Evolutionary conservation across 2,888 invertebrate genomes (phyloP).

Genomic region (Xestobium rufovillosum): DNA sequence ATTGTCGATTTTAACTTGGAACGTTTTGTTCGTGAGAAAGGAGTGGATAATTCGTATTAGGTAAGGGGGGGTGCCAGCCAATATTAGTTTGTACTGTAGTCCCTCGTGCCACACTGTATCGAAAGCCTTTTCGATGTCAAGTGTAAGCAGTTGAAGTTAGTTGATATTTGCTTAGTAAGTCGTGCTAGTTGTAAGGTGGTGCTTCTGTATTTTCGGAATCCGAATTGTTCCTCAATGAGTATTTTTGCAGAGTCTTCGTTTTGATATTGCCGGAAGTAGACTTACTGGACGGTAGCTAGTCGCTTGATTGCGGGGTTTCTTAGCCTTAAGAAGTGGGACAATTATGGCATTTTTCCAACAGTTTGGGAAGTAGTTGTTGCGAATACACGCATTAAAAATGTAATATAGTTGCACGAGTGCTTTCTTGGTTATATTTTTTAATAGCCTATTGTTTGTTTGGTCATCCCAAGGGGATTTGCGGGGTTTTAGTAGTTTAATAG

Average conservation of each 20-base stretch:
- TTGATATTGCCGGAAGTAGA: constrained; percentile 24
- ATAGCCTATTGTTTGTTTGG: constrained; percentile 8
- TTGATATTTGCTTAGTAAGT: constrained; percentile 21
- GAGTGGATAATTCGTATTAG: constrained; percentile 22
- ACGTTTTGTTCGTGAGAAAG: constrained; percentile 24
- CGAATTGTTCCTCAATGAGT: constrained; percentile 24
- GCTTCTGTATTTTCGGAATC: constrained; percentile 26
- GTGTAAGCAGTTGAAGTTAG: constrained; percentile 22
- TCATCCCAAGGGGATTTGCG: constrained; percentile 14
- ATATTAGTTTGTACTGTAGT: constrained; percentile 24
- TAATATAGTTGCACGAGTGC: constrained; percentile 5
- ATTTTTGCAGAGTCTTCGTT: constrained; percentile 14
- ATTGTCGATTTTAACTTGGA: constrained; percentile 23
- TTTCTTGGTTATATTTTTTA: constrained; percentile 9
- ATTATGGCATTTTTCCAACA: constrained; percentile 25
- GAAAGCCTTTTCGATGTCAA: constrained; percentile 16
- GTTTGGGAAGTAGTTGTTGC: constrained; percentile 21
- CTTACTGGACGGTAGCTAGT: constrained; percentile 26
- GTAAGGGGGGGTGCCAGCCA: constrained; percentile 19
- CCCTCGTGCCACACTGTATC: constrained; percentile 29
- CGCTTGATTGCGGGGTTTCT: constrained; percentile 19
- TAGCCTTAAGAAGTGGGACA: constrained; percentile 24
- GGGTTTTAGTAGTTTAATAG: constrained; percentile 3
- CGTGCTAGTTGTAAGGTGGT: constrained; percentile 27
- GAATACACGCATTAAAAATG: constrained; percentile 11